Base-by-base conservation (phyloP, 2,113 vertebrate species). In the Chroicocephalus ridibundus region DNA sequence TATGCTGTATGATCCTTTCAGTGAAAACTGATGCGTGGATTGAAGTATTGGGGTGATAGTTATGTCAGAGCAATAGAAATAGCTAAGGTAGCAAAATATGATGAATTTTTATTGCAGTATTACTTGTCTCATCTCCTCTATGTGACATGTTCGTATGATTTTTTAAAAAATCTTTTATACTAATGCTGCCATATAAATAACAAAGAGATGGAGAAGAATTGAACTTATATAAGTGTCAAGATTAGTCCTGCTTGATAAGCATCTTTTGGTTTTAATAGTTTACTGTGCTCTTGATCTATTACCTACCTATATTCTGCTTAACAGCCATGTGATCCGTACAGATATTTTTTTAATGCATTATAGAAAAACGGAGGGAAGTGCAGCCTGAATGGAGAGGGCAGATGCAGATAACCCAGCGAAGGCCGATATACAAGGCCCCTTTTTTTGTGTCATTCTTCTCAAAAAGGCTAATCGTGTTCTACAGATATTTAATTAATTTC, bases 71-170 rank as follows among this genome's bases (percentile, higher is more conserved):
- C 3, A 36, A 58, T 25, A 79, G 72, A 62, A 94, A 57, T 0
- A 24, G 82, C 82, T 62, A 60, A 78, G 86, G 82, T 29, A 36
- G 60, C 65, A 89, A 91, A 92, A 79, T 4, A 12, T 12, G 78
- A 52, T 87, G 80, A 26, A 51, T 91, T 94, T 93, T 82, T 88
- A 44, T 77, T 40, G 70, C 82, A 21, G 52, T 26, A 31, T 74
- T 38, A 42, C 80, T 71, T 70, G 38, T 83, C 68, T 83, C 61
- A 61, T 57, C 76, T 82, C 10, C 49, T 82, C 34, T 14, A 6
- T 2, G 51, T 18, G 64, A 66, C 86, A 51, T 1, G 4, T 10
- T 38, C 42, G 58, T 40, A n/a, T 5, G 83, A 32, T 91, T 88
- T 58, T 15, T 1, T 32, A 81, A 32, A 60, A 61, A 71, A 10